Evolutionary conservation across 2,797 vertebrate genomes (phyloP), one percentile per base, ranked within the genome.

Genomic region (Agapornis canus): DNA sequence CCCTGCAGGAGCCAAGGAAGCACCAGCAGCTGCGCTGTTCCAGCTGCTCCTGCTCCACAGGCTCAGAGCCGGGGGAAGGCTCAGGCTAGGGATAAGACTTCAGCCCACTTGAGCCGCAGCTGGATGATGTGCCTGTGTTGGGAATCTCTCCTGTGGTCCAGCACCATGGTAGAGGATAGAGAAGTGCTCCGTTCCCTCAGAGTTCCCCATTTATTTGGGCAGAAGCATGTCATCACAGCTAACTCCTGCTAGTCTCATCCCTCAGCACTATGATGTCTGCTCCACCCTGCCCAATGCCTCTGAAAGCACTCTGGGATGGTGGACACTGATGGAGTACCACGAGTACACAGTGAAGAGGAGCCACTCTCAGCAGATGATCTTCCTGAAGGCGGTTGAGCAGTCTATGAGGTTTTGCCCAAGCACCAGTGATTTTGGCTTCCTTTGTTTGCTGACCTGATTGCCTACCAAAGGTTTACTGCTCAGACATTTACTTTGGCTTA

Each of bases 221-320:
- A 75, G 43, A 59, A 39, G 10, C 39, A 29, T 54, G 48, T 82
- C 40, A 43, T n/a, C 64, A 37, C 2, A 3, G n/a, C 42, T 45
- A 75, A 70, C 49, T 81, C 39, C n/a, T 47, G 40, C 21, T 63
- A 49, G 65, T 59, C 85, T 39, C 5, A 42, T 54, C 70, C 75
- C 52, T 75, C 70, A 56, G 3, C 9, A 20, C 43, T 42, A 0
- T 9, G 45, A 11, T 1, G 10, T 10, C 35, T 66, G 69, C 37
- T 71, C 13, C 40, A n/a, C 10, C 1, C 57, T 8, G 20, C 37
- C 31, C 59, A 11, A 0, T 7, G 29, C 49, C 54, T 76, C 56
- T 0, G 0, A 60, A 32, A 40, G 26, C 16, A 7, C 17, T 1
- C 21, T 63, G 2, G 10, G 14, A 27, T 35, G 0, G 8, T 3